phyloP scores from a whole-genome alignment of 2,113 vertebrate species.

The Chelonoidis abingdonii region DNA sequence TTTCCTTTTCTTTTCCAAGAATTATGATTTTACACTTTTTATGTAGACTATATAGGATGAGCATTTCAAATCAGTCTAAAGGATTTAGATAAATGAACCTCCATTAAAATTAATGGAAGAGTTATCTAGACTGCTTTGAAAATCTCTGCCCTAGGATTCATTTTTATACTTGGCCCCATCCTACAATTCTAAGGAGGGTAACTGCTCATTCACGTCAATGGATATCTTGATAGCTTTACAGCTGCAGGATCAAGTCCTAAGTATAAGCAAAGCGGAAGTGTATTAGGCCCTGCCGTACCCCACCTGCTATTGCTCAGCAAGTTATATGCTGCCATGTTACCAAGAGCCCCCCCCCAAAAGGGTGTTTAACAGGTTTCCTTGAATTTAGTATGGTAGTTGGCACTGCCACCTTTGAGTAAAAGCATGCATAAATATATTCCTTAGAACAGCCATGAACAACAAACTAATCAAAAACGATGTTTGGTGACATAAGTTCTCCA shows the following conservation, averaged over 20 bases:
- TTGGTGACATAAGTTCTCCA: background rate
- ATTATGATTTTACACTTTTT: background rate
- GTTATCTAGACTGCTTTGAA: background rate
- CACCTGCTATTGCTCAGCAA: background rate
- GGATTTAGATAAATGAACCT: background rate
- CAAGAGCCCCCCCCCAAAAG: constrained; percentile 16
- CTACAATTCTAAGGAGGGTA: constrained; percentile 22
- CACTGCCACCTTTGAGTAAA: constrained; percentile 3
- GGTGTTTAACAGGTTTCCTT: constrained; percentile 43
- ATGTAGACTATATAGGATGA: background rate
- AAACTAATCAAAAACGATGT: background rate
- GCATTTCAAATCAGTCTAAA: background rate
- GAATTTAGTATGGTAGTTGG: constrained; percentile 17
- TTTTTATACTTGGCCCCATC: constrained; percentile 17
- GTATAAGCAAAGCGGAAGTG: accelerated
- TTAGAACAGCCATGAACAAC: background rate
- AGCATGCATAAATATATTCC: background rate
- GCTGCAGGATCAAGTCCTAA: accelerated
- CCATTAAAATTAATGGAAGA: background rate
- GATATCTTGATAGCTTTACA: constrained; percentile 14
- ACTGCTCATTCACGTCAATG: background rate
- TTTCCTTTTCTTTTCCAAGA: background rate
- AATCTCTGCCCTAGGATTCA: background rate
- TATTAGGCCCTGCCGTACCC: background rate
- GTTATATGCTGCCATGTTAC: constrained; percentile 5